A percentile compares a stretch with the other conserved stretches of the same genome.
Conservation (phyloP, 2,113 vertebrate genomes). For the Sinosuthora webbiana region DNA sequence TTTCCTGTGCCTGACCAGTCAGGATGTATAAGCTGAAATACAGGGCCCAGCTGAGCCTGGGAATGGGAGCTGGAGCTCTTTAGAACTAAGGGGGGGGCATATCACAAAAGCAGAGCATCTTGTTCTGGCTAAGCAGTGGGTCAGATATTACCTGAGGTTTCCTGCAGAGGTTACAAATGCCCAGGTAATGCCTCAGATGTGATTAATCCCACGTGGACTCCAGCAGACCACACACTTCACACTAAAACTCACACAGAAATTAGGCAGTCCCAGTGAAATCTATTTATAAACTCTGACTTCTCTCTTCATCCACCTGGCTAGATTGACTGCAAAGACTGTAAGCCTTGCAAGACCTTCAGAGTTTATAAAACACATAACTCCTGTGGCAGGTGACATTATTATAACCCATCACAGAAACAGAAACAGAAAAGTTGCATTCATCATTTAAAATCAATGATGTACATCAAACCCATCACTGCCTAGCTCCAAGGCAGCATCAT, state of each 20-base stretch:
- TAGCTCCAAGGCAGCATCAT: background rate
- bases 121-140: background rate
- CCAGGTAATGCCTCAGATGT: background rate
- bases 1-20: background rate
- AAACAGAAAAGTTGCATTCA: conserved; percentile 20
- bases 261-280: background rate
- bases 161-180: background rate
- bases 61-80: background rate
- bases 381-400: conserved; percentile 11
- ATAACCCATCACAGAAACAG: conserved; percentile 3
- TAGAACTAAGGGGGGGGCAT: background rate
- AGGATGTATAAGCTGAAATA: background rate
- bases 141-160: background rate
- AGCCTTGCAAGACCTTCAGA: background rate
- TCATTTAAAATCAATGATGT: background rate
- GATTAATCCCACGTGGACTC: background rate
- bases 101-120: background rate
- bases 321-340: background rate
- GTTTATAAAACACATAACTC: conserved; percentile 1
- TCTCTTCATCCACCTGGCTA: background rate
- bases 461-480: background rate
- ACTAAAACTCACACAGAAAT: background rate
- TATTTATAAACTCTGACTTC: background rate
- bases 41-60: background rate
- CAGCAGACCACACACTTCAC: background rate